Conservation (phyloP, 92 coral and sea anemone genomes). For the Desmophyllum pertusum region DNA sequence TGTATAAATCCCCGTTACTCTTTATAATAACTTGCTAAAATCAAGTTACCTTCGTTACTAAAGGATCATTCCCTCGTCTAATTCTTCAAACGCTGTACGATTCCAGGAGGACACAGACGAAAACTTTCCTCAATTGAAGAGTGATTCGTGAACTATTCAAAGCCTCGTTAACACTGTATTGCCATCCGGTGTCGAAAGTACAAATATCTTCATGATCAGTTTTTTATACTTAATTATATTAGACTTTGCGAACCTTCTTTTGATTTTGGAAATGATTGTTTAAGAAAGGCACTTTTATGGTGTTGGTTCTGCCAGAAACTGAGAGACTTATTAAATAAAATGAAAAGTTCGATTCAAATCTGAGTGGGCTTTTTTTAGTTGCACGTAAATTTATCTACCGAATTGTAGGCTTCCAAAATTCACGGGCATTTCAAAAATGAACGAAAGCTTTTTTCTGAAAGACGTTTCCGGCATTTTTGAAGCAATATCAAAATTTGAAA, state of each 20-base stretch:
- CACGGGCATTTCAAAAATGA: not conserved
- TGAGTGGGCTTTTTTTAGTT: too few relatives aligned
- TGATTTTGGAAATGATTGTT: slow-evolving; percentile 7
- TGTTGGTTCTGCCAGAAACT: not conserved
- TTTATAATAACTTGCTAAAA: not conserved
- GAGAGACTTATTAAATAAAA: not conserved
- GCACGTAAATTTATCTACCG: too few relatives aligned
- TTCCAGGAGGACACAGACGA: not conserved
- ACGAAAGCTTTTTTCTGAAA: not conserved
- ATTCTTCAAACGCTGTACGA: not conserved
- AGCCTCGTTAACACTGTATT: slow-evolving; percentile 26
- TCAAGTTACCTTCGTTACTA: slow-evolving; percentile 1
- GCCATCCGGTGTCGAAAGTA: slow-evolving; percentile 9
- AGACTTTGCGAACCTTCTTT: not conserved
- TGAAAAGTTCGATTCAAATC: too few relatives aligned
- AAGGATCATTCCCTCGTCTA: not conserved
- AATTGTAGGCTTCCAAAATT: too few relatives aligned
- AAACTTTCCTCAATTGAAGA: not conserved
- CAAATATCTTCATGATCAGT: slow-evolving; percentile 31
- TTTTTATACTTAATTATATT: slow-evolving; percentile 36
- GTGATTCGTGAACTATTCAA: slow-evolving; percentile 12
- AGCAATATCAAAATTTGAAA: slow-evolving; percentile 8
- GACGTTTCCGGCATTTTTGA: slow-evolving; percentile 28
- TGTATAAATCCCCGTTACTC: not conserved
- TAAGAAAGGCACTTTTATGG: slow-evolving; percentile 8